Conservation (phyloP, 2,797 vertebrate genomes). For the Chromis chromis region DNA sequence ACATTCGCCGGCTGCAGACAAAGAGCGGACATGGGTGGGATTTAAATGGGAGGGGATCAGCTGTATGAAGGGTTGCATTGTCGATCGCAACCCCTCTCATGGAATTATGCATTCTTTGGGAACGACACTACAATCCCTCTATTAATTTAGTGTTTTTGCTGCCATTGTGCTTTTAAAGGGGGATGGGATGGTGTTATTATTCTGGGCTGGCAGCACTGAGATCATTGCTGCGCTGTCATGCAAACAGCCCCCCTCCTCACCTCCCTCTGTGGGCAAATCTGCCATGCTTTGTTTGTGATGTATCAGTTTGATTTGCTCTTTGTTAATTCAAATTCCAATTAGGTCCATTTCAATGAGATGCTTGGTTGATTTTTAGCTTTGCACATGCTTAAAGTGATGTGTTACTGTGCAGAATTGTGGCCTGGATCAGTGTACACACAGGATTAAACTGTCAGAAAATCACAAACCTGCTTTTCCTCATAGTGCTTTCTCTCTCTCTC, state of each 20-base stretch:
- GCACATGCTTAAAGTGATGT: background rate
- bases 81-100: constrained; percentile 27
- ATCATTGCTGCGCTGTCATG: constrained; percentile 35
- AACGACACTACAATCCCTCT: background rate
- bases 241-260: constrained; percentile 22
- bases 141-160: background rate
- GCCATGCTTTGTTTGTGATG: constrained; percentile 51
- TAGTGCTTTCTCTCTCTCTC: background rate
- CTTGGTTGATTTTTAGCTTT: background rate
- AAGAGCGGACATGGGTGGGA: constrained; percentile 82
- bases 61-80: constrained; percentile 65
- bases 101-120: background rate
- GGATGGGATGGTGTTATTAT: background rate
- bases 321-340: background rate
- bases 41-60: constrained; percentile 83
- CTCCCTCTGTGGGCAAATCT: constrained; percentile 6
- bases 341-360: constrained; percentile 24
- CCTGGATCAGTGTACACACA: constrained; percentile 32
- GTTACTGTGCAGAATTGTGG: constrained; percentile 47
- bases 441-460: constrained; percentile 28
- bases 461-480: constrained; percentile 26
- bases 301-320: background rate
- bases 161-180: background rate
- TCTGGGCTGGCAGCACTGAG: constrained; percentile 13
- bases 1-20: constrained; percentile 67